Evolutionary conservation across 2,797 vertebrate genomes (phyloP).

Genomic region (Ara ararauna): DNA sequence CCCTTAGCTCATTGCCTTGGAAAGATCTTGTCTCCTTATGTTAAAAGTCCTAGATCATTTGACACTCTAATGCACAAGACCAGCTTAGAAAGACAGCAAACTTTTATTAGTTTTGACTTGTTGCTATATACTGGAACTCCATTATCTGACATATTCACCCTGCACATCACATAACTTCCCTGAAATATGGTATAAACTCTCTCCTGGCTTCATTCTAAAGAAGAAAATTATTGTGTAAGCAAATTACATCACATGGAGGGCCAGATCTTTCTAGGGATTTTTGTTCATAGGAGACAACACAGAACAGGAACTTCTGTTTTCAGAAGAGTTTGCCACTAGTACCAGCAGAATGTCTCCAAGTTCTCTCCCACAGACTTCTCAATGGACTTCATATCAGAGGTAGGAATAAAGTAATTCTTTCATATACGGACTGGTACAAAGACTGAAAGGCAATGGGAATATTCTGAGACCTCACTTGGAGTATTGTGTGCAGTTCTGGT

Average conservation of each 20-base stretch:
- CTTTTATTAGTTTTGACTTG: conserved; percentile 48
- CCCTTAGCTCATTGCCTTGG: conserved; percentile 36
- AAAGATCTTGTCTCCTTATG: conserved; percentile 28
- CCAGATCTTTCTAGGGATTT: not conserved
- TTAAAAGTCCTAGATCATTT: conserved; percentile 15
- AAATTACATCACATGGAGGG: not conserved
- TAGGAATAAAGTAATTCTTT: not conserved
- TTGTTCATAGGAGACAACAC: not conserved
- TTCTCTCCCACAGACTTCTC: not conserved
- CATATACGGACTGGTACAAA: not conserved
- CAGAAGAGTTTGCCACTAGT: not conserved
- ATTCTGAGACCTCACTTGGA: not conserved
- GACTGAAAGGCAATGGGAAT: not conserved
- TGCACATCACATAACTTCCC: not conserved
- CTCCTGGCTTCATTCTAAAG: not conserved
- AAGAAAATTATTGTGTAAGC: not conserved
- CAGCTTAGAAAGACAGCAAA: conserved; percentile 36
- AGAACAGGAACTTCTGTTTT: not conserved
- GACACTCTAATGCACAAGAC: not conserved
- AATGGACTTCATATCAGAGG: not conserved
- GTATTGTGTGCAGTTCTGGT: too few relatives aligned
- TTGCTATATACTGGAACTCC: not conserved
- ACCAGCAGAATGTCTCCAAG: not conserved
- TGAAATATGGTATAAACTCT: not conserved
- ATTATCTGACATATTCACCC: conserved; percentile 13